Evolutionary conservation across 1,140 invertebrate species (phyloP).

Genomic region (Chrysomallon squamiferum): DNA sequence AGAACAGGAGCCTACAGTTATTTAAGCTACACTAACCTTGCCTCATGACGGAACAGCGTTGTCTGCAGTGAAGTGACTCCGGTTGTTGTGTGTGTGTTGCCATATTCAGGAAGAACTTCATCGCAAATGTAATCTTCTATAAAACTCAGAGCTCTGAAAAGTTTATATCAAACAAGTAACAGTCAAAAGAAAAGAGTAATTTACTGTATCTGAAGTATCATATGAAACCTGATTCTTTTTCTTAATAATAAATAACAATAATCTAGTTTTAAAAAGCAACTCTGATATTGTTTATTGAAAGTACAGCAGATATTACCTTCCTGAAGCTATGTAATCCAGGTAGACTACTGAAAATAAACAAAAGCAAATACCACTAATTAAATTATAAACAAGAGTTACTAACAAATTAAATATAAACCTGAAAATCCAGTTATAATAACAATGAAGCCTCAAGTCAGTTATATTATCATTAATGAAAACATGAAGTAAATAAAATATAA

Average conservation of each 20-base stretch:
- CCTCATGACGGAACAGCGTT: constrained; percentile 80
- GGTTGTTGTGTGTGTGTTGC: constrained; percentile 84
- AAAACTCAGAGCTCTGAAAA: constrained; percentile 81
- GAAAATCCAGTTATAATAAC: background rate
- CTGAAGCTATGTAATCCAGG: constrained; percentile 56
- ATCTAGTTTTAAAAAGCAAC: background rate
- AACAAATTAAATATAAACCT: background rate
- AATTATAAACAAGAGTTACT: background rate
- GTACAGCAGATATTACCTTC: constrained; percentile 29
- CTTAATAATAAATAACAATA: background rate
- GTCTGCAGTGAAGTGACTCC: constrained; percentile 87
- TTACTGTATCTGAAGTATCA: background rate
- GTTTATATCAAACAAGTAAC: constrained; percentile 83
- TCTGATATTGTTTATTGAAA: background rate
- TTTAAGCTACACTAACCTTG: constrained; percentile 55
- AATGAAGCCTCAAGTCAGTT: background rate
- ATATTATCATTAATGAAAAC: background rate
- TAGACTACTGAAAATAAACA: constrained; percentile 51
- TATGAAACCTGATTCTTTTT: background rate
- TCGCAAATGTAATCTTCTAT: constrained; percentile 85
- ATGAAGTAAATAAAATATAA: background rate
- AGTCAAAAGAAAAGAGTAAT: constrained; percentile 68
- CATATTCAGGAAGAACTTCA: constrained; percentile 84
- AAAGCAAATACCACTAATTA: constrained; percentile 3
- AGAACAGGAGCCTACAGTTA: too few relatives aligned